Evolutionary conservation across 2,113 vertebrate species (phyloP), one percentile per base, ranked within the genome.

Genomic region (Anser cygnoides): DNA sequence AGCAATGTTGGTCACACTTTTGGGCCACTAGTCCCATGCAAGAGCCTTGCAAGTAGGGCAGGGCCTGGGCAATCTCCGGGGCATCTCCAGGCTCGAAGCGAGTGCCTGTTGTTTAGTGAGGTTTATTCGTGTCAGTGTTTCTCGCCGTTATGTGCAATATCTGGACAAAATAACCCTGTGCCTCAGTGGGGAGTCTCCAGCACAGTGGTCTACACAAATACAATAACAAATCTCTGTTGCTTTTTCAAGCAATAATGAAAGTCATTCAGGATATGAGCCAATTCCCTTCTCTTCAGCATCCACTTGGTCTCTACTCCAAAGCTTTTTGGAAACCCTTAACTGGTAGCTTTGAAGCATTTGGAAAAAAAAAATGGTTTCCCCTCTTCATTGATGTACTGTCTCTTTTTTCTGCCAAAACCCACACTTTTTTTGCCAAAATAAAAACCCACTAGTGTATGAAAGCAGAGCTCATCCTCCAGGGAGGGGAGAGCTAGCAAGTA

Each of bases 331-430:
- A 96, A 75, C 67, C 35, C 75, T 87, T 79, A 85, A 74, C 92
- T 68, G 76, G 87, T 92, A 90, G 94, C 92, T 95, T 96, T 94
- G 90, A 96, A 96, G 65, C 82, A 63, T 84, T 92, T 92, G 81
- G 92, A 21, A 22, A 39, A 68, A 20, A 96, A 95, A 88, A 84
- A 4, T 92, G 85, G 57, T 96, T 96, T 96, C 85, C 91, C 89
- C 26, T 93, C 73, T 90, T 93, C 96, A 93, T 95, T 90, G 96
- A 97, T 95, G 91, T 28, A 29, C 95, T 93, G 94, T 97, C 96
- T 97, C 82, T 92, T 95, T 96, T 95, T 96, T 85, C 89, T 96
- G 96, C 96, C 96, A 95, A 96, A 95, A 88, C 67, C 91, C 89
- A 92, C 93, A 91, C 11, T n/a, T 87, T 76, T 88, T 92, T 80